Conservation (phyloP, 2,797 vertebrate genomes). For the Danionella dracula region DNA sequence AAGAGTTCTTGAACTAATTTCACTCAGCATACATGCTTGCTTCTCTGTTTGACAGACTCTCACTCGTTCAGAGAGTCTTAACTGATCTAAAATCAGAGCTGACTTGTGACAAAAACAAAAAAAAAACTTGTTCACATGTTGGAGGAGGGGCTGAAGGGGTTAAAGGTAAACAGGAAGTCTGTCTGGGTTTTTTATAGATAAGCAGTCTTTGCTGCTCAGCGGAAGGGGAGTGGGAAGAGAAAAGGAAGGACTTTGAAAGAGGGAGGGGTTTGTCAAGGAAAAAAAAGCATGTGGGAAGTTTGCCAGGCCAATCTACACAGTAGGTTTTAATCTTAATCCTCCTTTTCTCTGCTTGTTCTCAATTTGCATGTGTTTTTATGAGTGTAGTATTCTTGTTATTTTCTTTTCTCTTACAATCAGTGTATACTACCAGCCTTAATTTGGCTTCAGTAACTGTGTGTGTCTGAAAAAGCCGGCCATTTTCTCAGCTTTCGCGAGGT, state of each 20-base stretch:
- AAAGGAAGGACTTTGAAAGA: conserved; percentile 20
- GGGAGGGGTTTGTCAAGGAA: conserved; percentile 64
- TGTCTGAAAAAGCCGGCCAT: conserved; percentile 25
- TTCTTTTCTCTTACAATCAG: conserved; percentile 6
- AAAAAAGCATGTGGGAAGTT: conserved; percentile 64
- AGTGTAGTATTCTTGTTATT: not conserved
- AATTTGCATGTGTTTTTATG: conserved; percentile 1
- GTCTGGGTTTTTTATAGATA: conserved; percentile 41
- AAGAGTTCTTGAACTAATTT: not conserved
- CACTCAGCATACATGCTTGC: not conserved
- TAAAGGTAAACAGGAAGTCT: conserved; percentile 78
- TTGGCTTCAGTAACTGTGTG: conserved; percentile 15
- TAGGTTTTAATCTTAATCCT: conserved; percentile 59
- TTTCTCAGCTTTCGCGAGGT: conserved; percentile 4
- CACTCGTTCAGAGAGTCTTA: conserved; percentile 4
- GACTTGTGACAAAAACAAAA: not conserved
- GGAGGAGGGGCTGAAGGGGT: conserved; percentile 55
- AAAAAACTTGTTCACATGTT: not conserved
- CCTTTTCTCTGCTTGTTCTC: conserved; percentile 6
- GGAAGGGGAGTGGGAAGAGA: conserved; percentile 57
- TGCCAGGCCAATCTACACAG: conserved; percentile 70
- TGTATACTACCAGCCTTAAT: conserved; percentile 45
- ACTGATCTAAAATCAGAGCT: conserved; percentile 10
- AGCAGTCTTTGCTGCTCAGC: conserved; percentile 49
- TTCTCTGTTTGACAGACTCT: not conserved